phyloP scores from a whole-genome alignment of 2,888 invertebrate species.

The Prionchulus punctatus region DNA sequence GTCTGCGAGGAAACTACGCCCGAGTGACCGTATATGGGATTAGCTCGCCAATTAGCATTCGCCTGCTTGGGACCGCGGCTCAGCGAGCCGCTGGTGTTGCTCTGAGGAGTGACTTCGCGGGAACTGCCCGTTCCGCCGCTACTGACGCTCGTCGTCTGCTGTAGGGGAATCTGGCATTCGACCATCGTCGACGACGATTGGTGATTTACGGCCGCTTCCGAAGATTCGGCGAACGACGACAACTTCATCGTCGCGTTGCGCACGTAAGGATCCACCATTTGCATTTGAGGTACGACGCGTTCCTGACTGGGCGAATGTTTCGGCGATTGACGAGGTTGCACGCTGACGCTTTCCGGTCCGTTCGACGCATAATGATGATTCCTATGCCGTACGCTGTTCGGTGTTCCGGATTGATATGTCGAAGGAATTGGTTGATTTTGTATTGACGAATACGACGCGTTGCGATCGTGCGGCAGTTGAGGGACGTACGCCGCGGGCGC shows the following conservation, averaged over 20 bases:
- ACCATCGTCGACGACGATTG: background rate
- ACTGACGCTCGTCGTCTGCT: background rate
- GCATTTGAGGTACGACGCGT: background rate
- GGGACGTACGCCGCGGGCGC: background rate
- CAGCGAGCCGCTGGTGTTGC: background rate
- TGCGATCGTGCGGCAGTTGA: background rate
- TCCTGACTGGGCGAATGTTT: background rate
- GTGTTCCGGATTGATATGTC: background rate
- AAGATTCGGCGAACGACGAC: background rate
- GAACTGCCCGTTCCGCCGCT: no score
- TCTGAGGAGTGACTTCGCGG: background rate
- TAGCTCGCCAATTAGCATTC: background rate
- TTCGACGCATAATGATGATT: background rate
- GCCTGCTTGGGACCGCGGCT: background rate
- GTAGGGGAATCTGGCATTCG: background rate
- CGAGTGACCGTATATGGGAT: background rate
- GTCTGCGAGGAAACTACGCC: background rate
- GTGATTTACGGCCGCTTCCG: background rate
- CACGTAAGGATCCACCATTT: background rate
- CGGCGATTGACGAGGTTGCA: background rate
- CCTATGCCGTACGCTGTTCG: background rate
- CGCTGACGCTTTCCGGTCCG: background rate
- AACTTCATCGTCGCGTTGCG: no score
- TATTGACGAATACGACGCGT: background rate
- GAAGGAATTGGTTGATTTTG: background rate